These are phyloP conservation scores for Mythimna lalbum DNA, from an alignment of 2,888 invertebrate genomes.

Conservation along the genomic window DNA sequence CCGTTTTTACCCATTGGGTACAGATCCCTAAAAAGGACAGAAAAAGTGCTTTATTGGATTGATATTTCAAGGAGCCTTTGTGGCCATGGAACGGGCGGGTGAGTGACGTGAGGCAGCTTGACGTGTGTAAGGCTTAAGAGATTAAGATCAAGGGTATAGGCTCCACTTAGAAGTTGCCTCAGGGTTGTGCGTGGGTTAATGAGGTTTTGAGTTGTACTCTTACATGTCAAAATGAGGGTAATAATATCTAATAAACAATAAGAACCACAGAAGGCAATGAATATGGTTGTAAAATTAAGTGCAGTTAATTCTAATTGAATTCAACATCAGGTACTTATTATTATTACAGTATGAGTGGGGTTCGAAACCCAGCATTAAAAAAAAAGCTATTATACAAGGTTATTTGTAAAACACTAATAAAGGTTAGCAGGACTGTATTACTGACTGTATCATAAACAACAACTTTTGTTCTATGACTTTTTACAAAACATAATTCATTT, in stretches of 20 bases:
- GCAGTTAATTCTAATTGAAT: background rate
- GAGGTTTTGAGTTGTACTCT: background rate
- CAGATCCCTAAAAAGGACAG: constrained; percentile 18
- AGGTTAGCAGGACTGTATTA: too few relatives aligned
- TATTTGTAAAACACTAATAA: too few relatives aligned
- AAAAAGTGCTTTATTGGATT: constrained; percentile 70
- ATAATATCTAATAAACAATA: background rate
- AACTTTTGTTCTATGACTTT: too few relatives aligned
- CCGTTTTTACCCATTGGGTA: too few relatives aligned
- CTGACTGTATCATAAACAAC: too few relatives aligned
- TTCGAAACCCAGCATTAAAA: too few relatives aligned
- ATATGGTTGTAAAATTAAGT: background rate
- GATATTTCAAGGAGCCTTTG: constrained; percentile 66
- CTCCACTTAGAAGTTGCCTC: background rate
- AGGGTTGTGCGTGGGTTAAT: constrained; percentile 3
- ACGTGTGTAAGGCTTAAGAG: constrained; percentile 4
- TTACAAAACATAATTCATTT: too few relatives aligned
- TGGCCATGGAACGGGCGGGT: constrained; percentile 37
- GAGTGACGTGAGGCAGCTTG: constrained; percentile 25
- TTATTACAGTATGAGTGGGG: too few relatives aligned
- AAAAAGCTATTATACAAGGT: too few relatives aligned
- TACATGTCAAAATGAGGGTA: background rate
- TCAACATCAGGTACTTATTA: too few relatives aligned
- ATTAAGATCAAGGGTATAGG: constrained; percentile 6
- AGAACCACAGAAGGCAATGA: background rate